Conservation (phyloP, 2,113 vertebrate species). For the Grammomys surdaster region DNA sequence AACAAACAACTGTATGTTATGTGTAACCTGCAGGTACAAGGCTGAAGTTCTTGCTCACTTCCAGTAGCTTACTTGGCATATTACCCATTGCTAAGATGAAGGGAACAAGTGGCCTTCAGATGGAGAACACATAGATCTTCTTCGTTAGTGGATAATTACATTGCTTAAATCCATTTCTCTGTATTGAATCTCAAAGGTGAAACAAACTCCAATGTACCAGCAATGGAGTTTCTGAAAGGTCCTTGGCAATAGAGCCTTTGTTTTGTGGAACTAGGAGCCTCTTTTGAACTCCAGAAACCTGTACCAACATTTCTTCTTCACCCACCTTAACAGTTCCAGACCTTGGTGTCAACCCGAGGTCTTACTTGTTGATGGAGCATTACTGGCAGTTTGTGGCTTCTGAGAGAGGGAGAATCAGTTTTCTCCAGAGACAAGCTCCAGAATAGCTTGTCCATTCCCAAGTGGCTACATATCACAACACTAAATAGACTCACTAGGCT, state of each 20-base stretch:
- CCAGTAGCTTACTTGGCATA: neutral
- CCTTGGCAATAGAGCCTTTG: neutral
- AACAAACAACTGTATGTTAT: neutral
- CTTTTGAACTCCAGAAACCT: neutral
- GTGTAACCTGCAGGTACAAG: neutral
- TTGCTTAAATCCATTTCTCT: neutral
- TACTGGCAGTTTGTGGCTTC: neutral
- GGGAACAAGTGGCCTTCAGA: neutral
- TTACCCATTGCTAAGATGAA: neutral
- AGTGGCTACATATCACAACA: neutral
- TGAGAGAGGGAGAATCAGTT: neutral
- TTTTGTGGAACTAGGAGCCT: neutral
- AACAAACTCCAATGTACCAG: neutral
- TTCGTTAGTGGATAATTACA: neutral
- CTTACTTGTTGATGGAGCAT: neutral
- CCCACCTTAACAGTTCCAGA: neutral
- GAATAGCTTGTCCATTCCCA: neutral
- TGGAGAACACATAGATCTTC: neutral
- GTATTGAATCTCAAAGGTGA: neutral
- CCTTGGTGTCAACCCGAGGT: neutral
- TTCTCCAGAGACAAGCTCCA: neutral
- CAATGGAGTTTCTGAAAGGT: neutral
- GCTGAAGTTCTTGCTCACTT: neutral
- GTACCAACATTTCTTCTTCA: neutral
- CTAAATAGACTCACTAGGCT: neutral